Evolutionary conservation across 2,113 vertebrate genomes (phyloP), one percentile per base, ranked within the genome.

Genomic region (Andinoacara biseriatus): DNA sequence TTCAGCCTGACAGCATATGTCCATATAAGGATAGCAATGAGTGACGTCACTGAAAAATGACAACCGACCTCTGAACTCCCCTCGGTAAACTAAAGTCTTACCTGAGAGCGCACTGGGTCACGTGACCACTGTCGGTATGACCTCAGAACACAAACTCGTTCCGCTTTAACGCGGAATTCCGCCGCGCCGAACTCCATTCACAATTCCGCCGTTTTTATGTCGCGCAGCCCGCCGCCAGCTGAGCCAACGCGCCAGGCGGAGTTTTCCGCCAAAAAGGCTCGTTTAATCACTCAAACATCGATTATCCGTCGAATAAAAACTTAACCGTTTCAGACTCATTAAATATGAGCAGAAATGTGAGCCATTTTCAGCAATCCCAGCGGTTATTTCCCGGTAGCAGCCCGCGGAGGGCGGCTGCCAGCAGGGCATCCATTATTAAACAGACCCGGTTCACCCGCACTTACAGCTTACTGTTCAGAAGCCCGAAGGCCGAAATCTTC

Each of bases 321-420:
- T 1, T 4, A 14, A 2, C 8, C 9, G 4, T n/a, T 24, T 3
- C 8, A 10, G 4, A 14, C 3, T 5, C 1, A 18, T 0, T 7
- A 3, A 18, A 46, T 1, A 57, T 20, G 2, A 35, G 20, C 26
- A n/a, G 1, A 26, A 5, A 5, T 6, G 9, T 10, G 18, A 49
- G 26, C 5, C 43, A 72, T 72, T 72, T 52, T 52, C 26, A 20
- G 8, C 62, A 43, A 43, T 13, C 7, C 20, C 20, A 17, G 29
- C 24, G 4, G 15, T 58, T 76, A 31, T 33, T 24, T 38, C 14
- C 15, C 46, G 5, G 9, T 13, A 26, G 2, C 3, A 9, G 5
- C 38, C 58, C 35, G 63, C 56, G 43, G 57, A 87, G 80, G 90
- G 90, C 82, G 85, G 78, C 7, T 62, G 46, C 86, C 31, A 33